Evolutionary conservation across 2,113 vertebrate species (phyloP).

Genomic region (Craseonycteris thonglongyai): DNA sequence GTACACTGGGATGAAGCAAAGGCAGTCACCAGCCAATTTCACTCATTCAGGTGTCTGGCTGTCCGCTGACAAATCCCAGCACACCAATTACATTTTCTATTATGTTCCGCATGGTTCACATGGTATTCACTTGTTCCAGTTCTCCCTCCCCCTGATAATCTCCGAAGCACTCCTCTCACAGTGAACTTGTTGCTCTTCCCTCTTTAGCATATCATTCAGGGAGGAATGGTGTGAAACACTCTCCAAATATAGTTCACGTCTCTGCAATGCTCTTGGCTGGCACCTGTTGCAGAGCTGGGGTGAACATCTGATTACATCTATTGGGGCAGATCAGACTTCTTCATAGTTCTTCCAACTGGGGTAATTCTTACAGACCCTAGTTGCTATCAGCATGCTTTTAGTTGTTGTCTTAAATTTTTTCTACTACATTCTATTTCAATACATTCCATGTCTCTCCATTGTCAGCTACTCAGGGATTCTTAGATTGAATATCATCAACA

Average conservation of each 20-base stretch:
- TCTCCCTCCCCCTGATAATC: neutral
- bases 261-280: neutral
- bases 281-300: neutral
- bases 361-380: neutral
- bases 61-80: conserved; percentile 1
- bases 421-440: neutral
- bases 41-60: neutral
- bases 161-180: neutral
- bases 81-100: neutral
- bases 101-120: neutral
- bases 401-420: neutral
- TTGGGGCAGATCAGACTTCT: neutral
- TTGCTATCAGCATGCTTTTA: neutral
- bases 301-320: neutral
- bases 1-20: neutral
- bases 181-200: neutral
- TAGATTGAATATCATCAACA: neutral
- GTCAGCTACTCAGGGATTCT: neutral
- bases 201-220: neutral
- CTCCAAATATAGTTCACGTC: conserved; percentile 44
- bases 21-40: neutral
- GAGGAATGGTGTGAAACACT: conserved; percentile 42
- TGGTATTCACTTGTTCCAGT: neutral
- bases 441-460: neutral
- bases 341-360: neutral